Base-by-base conservation (phyloP, 2,797 vertebrate species). In the Phataginus tricuspis region DNA sequence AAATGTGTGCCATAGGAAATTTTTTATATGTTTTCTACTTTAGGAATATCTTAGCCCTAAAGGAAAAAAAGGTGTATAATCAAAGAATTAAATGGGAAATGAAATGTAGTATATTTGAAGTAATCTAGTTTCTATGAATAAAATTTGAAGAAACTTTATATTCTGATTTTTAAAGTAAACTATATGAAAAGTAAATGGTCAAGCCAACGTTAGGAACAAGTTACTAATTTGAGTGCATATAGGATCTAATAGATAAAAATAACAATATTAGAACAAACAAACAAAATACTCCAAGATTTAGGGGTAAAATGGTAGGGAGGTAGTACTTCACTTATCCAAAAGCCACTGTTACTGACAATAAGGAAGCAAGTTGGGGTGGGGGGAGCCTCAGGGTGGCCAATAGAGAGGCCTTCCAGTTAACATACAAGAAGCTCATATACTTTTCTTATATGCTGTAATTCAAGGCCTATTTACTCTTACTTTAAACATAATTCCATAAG, bases 311-410 rank as follows among this genome's bases (percentile, higher is more conserved):
- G 14, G 25, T 39, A 90, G 85, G 42, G 69, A 89, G 61, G 75
- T 89, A 97, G 97, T 79, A 95, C 55, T 88, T 97, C 69, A 96
- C 71, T 96, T 97, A 96, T 89, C 92, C 80, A 93, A 96, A 92
- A 96, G 31, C 37, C 45, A 94, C 31, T 85, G 91, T 97, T 97
- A 71, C 27, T 86, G 57, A 96, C 78, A 97, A 87, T 68, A 95
- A 92, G 53, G 19, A 95, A 94, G 27, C 31, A 79, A n/a, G 14
- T 18, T 7, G 6, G 42, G 19, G 5, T 16, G 5, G 34, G 5
- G 51, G 21, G 10, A 84, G 78, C 55, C 72, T 95, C 61, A 53
- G 75, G 27, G 11, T 0, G 68, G 39, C 64, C 64, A 90, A 95
- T 1, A 91, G 49, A 89, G 63, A 95, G 79, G 79, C 19, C 57